A percentile compares a stretch with the other conserved stretches of the same genome.
phyloP scores from a whole-genome alignment of 2,113 vertebrate species.

The Benitochromis conjunctus region DNA sequence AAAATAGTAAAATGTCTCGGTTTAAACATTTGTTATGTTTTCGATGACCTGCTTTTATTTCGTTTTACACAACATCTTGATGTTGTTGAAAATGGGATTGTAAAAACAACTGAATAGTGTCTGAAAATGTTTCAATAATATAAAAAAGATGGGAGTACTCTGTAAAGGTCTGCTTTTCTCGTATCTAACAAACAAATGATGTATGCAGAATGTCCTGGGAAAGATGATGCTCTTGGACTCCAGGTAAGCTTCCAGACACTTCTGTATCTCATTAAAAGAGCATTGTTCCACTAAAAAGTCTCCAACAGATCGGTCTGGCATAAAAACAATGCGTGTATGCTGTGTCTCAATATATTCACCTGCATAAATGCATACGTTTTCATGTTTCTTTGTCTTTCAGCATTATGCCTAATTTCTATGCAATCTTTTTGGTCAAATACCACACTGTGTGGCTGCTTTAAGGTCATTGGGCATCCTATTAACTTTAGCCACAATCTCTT shows the following conservation, averaged over 20 bases:
- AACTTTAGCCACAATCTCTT: slow-evolving; percentile 81
- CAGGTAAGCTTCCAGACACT: slow-evolving; percentile 83
- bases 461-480: slow-evolving; percentile 76
- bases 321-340: neutral
- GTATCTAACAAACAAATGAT: neutral
- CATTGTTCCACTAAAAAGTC: slow-evolving; percentile 81
- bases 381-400: neutral
- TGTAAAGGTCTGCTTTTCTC: neutral
- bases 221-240: slow-evolving; percentile 83
- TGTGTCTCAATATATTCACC: neutral
- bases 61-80: neutral
- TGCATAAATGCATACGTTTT: neutral
- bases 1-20: neutral
- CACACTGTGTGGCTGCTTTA: slow-evolving; percentile 75
- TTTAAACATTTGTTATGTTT: neutral
- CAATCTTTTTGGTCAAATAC: slow-evolving; percentile 44
- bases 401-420: neutral
- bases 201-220: slow-evolving; percentile 71
- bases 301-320: slow-evolving; percentile 75
- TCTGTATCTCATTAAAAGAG: slow-evolving; percentile 83
- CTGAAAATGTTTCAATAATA: neutral
- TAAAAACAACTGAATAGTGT: neutral
- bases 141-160: neutral
- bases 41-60: neutral
- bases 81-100: neutral